phyloP scores from a whole-genome alignment of 2,797 vertebrate genomes.

The Chaetodon trifasciatus region DNA sequence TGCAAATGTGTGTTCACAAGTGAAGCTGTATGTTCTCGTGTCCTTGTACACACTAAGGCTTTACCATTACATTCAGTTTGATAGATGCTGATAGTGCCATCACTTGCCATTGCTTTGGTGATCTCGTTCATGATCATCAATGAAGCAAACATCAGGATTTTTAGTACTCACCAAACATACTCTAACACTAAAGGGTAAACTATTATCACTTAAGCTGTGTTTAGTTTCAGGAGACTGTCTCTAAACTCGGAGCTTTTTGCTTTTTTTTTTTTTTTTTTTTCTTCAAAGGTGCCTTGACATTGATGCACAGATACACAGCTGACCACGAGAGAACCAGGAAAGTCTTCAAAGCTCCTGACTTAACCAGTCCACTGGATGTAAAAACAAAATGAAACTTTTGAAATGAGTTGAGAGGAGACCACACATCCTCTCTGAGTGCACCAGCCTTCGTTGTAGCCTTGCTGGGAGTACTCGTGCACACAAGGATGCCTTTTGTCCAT shows the following conservation, averaged over 20 bases:
- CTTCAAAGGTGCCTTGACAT: not conserved
- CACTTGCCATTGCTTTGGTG: not conserved
- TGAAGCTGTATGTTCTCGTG: not conserved
- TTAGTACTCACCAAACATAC: not conserved
- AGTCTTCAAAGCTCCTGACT: not conserved
- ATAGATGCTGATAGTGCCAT: no score
- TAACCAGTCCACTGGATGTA: constrained; percentile 3
- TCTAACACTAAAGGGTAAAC: not conserved
- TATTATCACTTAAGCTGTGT: not conserved
- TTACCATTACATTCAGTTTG: not conserved
- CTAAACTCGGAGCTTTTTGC: not conserved
- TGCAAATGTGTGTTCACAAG: not conserved
- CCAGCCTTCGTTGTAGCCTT: not conserved
- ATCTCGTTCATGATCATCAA: not conserved
- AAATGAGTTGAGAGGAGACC: constrained; percentile 1
- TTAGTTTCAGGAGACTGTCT: not conserved
- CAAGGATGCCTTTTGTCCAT: constrained; percentile 31
- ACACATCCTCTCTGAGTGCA: not conserved
- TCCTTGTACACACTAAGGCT: not conserved
- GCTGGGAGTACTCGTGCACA: constrained; percentile 3
- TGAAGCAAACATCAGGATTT: no score
- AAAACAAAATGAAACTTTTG: constrained; percentile 13
- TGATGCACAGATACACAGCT: not conserved
- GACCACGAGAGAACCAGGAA: not conserved
- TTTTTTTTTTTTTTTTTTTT: not conserved